These are phyloP conservation scores for Pollachius pollachius DNA, from an alignment of 2,113 vertebrate species.

Conservation along the genomic window DNA sequence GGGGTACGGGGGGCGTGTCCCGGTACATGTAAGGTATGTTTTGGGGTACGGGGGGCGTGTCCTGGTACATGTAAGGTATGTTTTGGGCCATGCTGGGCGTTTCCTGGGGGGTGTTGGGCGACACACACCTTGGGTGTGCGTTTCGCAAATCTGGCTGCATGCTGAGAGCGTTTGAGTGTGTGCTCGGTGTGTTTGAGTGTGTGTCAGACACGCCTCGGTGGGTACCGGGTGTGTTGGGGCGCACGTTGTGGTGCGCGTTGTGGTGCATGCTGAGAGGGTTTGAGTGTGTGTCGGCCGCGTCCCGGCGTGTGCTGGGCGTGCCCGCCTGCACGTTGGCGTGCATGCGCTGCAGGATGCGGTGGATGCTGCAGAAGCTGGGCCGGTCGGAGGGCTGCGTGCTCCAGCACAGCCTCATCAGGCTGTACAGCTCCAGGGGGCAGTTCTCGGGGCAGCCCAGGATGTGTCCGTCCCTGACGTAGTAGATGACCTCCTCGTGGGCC, in stretches of 20 bases:
- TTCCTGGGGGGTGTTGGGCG: no score
- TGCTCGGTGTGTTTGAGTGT: conserved; percentile 4
- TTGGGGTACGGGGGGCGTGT: no score
- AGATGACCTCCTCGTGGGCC: conserved; percentile 98
- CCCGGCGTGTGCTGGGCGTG: not conserved
- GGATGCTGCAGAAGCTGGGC: conserved; percentile 89
- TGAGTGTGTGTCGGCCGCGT: not conserved
- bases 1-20: no score
- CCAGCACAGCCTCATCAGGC: conserved; percentile 97
- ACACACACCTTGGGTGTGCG: not conserved
- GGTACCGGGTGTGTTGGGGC: not conserved
- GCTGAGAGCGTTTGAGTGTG: not conserved
- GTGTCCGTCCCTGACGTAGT: conserved; percentile 93
- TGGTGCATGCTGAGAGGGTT: not conserved
- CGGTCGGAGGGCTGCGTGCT: conserved; percentile 85
- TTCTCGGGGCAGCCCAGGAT: conserved; percentile 89
- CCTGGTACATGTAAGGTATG: no score
- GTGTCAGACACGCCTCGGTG: not conserved
- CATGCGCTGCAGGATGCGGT: conserved; percentile 93
- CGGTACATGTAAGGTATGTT: no score
- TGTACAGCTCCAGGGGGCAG: conserved; percentile 93
- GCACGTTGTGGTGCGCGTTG: not conserved
- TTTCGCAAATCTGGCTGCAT: conserved; percentile 6
- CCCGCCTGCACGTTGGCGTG: conserved; percentile 68
- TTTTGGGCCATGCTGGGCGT: no score